Evolutionary conservation across 2,888 invertebrate species (phyloP).

Genomic region (Calameuta filiformis): DNA sequence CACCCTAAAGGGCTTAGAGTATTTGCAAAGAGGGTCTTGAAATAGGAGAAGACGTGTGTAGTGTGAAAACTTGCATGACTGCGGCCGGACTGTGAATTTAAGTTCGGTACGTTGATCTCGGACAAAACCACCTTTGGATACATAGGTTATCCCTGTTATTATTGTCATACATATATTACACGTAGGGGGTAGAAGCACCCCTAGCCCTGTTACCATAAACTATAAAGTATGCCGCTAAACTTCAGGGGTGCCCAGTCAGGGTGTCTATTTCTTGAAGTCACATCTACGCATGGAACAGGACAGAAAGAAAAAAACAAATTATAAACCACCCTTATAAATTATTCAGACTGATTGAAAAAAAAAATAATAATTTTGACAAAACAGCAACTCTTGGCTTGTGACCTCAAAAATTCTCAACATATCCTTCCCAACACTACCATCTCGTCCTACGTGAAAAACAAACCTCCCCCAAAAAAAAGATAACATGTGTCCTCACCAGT

Average conservation of each 20-base stretch:
- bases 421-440: background rate
- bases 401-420: background rate
- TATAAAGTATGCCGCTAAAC: constrained; percentile 23
- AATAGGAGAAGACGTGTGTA: constrained; percentile 42
- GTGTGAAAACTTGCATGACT: constrained; percentile 52
- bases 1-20: background rate
- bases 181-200: background rate
- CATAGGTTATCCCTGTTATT: constrained; percentile 20
- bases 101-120: constrained; percentile 53
- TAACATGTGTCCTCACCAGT: background rate
- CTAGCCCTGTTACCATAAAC: constrained; percentile 20
- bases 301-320: no score
- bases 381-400: background rate
- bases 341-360: no score
- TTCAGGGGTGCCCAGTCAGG: constrained; percentile 18
- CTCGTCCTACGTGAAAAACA: background rate
- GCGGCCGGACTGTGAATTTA: constrained; percentile 53
- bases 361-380: background rate
- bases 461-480: background rate
- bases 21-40: background rate
- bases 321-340: no score
- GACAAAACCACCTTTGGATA: constrained; percentile 45
- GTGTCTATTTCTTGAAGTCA: background rate
- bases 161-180: constrained; percentile 19
- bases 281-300: background rate